Evolutionary conservation across 2,113 vertebrate species (phyloP).

Genomic region (Equus przewalskii): DNA sequence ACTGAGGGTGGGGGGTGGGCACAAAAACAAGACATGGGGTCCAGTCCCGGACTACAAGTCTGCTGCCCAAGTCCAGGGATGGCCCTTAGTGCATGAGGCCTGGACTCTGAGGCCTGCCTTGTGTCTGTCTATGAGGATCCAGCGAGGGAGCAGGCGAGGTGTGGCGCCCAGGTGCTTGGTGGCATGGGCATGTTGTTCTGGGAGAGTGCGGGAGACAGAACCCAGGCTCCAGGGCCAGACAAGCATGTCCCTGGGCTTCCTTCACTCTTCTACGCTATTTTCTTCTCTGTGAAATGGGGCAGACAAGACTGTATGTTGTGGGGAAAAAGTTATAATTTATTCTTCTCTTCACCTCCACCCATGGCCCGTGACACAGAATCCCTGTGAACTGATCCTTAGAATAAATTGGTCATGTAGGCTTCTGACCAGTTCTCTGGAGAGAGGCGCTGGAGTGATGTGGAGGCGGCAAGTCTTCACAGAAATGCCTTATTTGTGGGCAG

Average conservation of each 20-base stretch:
- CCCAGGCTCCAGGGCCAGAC: not conserved
- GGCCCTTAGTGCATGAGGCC: not conserved
- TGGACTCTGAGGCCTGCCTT: not conserved
- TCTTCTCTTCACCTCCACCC: not conserved
- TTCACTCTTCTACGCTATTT: not conserved
- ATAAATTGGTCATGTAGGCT: slow-evolving; percentile 77
- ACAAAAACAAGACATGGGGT: not conserved
- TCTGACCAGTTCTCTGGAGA: slow-evolving; percentile 83
- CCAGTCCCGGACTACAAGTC: not conserved
- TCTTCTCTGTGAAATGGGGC: not conserved
- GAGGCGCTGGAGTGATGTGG: slow-evolving; percentile 82
- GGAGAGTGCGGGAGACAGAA: not conserved
- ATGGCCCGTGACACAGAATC: not conserved
- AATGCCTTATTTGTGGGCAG: slow-evolving; percentile 81
- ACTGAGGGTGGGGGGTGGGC: not conserved
- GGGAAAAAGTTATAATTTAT: not conserved
- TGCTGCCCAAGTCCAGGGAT: not conserved
- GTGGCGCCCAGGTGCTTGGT: not conserved
- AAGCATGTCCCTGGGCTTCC: not conserved
- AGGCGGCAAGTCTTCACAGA: slow-evolving; percentile 50
- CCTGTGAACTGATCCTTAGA: slow-evolving; percentile 75
- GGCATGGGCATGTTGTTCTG: not conserved
- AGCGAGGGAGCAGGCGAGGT: not conserved
- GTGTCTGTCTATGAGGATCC: not conserved
- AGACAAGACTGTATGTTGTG: not conserved